Evolutionary conservation across 2,888 invertebrate genomes (phyloP).

Genomic region (Macaria notata): DNA sequence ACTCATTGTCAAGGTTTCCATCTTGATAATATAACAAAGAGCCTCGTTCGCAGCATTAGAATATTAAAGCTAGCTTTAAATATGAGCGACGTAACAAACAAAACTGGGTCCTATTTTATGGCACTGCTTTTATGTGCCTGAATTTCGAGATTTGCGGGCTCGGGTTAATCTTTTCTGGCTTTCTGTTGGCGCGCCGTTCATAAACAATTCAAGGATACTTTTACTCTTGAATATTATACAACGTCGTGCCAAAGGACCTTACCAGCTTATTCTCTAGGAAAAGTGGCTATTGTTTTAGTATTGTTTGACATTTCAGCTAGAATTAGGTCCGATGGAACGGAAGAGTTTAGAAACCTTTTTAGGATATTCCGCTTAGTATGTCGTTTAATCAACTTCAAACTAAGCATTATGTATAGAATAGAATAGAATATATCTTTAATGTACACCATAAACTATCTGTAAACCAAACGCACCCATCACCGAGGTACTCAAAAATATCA

Average conservation of each 20-base stretch:
- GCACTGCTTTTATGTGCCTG: conserved; percentile 31
- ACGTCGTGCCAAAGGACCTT: conserved; percentile 1
- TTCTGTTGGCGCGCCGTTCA: conserved; percentile 6
- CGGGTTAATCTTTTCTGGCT: conserved; percentile 28
- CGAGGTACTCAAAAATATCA: no score
- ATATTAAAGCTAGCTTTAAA: conserved; percentile 41
- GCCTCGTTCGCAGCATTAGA: conserved; percentile 40
- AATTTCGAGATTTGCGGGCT: conserved; percentile 33
- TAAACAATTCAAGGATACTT: conserved; percentile 14
- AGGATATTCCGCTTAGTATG: no score
- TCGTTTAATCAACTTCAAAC: no score
- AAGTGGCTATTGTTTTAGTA: background rate
- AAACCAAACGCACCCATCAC: no score
- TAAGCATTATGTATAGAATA: no score
- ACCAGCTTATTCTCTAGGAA: background rate
- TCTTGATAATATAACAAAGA: conserved; percentile 45
- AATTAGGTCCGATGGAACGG: no score
- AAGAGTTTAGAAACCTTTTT: no score
- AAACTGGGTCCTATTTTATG: conserved; percentile 33
- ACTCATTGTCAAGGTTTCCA: conserved; percentile 56
- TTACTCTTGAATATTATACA: conserved; percentile 11
- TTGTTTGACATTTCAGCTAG: no score
- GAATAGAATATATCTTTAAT: no score
- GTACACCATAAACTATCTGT: no score
- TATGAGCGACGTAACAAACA: conserved; percentile 33